These are phyloP conservation scores for Meliscaeva auricollis DNA, from an alignment of 2,888 invertebrate genomes.

Conservation along the genomic window DNA sequence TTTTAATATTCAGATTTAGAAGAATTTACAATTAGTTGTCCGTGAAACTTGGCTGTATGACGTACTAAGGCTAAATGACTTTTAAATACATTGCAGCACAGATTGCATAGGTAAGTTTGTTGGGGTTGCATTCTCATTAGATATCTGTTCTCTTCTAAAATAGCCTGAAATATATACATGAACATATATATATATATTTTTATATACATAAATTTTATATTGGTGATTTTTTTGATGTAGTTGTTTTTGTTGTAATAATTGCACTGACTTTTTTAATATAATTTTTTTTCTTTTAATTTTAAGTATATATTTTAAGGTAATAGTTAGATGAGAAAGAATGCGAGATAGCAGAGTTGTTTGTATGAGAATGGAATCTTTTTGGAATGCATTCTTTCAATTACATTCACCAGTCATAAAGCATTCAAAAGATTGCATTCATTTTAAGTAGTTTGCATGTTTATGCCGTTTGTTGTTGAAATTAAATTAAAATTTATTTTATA, in stretches of 20 bases:
- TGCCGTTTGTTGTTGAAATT: too few species aligned
- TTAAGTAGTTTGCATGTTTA: too few species aligned
- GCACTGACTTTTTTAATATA: constrained; percentile 43
- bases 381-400: not conserved
- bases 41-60: constrained; percentile 78
- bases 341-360: constrained; percentile 1
- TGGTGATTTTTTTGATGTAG: constrained; percentile 1
- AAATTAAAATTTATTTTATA: too few species aligned
- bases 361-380: constrained; percentile 14
- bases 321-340: constrained; percentile 41
- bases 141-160: constrained; percentile 78
- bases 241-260: constrained; percentile 38
- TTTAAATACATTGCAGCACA: constrained; percentile 78
- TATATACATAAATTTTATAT: constrained; percentile 28
- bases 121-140: constrained; percentile 78
- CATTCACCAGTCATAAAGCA: not conserved
- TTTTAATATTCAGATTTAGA: constrained; percentile 62
- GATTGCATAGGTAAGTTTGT: constrained; percentile 77
- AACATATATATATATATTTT: constrained; percentile 45
- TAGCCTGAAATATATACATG: constrained; percentile 76
- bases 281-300: constrained; percentile 19
- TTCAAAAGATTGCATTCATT: not conserved
- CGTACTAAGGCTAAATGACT: constrained; percentile 78
- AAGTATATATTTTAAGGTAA: constrained; percentile 41
- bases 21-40: constrained; percentile 76